Conservation (phyloP, 1,140 invertebrate species). For the Acromyrmex echinatior region DNA sequence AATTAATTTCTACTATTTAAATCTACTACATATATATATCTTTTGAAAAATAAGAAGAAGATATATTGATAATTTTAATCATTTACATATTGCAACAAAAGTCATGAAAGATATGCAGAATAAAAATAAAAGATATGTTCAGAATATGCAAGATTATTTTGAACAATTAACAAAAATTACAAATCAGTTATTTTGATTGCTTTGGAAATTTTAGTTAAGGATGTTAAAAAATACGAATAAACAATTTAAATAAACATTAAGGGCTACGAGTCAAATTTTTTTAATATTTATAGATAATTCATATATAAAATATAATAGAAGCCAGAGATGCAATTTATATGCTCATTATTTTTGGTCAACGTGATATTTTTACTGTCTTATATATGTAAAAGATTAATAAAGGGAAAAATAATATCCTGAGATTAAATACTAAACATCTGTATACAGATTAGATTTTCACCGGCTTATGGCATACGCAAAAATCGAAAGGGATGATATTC, state of each 20-base stretch:
- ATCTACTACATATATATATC: neutral
- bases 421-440: no score
- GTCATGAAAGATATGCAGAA: no score
- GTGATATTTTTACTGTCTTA: neutral
- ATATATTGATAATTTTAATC: neutral
- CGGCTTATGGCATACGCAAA: neutral
- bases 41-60: neutral
- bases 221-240: neutral
- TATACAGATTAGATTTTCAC: neutral
- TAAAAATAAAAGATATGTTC: no score
- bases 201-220: neutral
- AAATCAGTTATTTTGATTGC: neutral
- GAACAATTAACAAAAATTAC: neutral
- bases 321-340: neutral
- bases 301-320: neutral
- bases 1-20: no score
- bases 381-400: slow-evolving; percentile 5
- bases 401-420: neutral
- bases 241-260: neutral
- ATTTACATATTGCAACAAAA: neutral
- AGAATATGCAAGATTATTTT: neutral
- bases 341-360: neutral
- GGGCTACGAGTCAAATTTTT: no score
- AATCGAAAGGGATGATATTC: neutral
- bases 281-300: neutral